Percentiles rank a stretch among this genome's conserved stretches.
Evolutionary conservation across 2,797 vertebrate species (phyloP).

Genomic region (Spheniscus humboldti): DNA sequence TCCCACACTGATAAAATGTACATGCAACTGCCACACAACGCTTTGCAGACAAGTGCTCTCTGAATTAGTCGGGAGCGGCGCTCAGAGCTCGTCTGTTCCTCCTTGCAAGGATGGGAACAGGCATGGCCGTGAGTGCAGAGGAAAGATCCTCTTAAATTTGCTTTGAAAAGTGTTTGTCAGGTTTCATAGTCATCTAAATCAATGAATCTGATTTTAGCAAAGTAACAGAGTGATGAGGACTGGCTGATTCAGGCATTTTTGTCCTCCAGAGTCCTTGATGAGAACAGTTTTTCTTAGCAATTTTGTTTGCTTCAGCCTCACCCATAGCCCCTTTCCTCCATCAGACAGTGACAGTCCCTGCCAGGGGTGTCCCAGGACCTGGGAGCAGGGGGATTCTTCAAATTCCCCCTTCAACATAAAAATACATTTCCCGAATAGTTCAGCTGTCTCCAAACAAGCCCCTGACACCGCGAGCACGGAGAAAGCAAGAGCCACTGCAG

Average conservation of each 20-base stretch:
- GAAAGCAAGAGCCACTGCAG: accelerated
- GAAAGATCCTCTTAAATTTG: neutral
- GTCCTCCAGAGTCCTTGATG: neutral
- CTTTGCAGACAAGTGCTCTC: neutral
- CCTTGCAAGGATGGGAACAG: neutral
- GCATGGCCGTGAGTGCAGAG: neutral
- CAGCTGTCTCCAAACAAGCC: neutral
- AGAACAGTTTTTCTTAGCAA: neutral
- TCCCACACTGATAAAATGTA: neutral
- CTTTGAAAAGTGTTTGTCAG: neutral
- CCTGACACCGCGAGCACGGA: accelerated
- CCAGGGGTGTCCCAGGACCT: neutral
- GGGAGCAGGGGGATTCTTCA: accelerated
- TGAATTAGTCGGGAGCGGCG: neutral
- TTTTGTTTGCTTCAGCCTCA: neutral
- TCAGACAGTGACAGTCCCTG: neutral
- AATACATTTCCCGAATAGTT: accelerated
- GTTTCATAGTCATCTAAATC: neutral
- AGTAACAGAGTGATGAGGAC: neutral
- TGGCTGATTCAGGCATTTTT: neutral
- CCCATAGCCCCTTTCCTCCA: neutral
- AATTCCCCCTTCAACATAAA: neutral
- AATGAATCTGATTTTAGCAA: neutral
- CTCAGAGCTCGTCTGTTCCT: neutral
- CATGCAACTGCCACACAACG: accelerated